phyloP scores from a whole-genome alignment of 2,888 invertebrate genomes.

The Penaeus monodon region DNA sequence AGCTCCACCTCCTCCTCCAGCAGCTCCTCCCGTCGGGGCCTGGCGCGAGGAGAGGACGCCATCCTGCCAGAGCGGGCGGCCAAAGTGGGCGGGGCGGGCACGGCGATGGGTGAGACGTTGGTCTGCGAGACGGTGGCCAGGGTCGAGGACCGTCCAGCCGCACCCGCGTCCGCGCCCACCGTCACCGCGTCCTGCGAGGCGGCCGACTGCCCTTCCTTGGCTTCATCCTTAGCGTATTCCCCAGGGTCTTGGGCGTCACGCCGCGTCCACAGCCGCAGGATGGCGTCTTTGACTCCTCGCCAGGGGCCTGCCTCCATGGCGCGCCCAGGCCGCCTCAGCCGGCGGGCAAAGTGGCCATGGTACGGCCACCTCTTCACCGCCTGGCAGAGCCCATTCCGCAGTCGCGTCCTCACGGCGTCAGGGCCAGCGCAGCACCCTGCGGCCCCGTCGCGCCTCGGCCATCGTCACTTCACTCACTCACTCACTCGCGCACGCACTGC shows the following conservation, averaged over 20 bases:
- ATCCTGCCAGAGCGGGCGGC: slow-evolving; percentile 5
- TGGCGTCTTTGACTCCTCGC: slow-evolving; percentile 46
- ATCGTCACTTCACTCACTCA: slow-evolving; percentile 12
- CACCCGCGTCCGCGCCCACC: slow-evolving; percentile 9
- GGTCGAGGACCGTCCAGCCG: neutral
- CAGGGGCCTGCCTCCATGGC: slow-evolving; percentile 50
- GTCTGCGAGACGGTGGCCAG: slow-evolving; percentile 20
- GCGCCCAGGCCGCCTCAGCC: slow-evolving; percentile 32
- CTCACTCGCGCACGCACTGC: neutral
- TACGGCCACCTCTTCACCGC: slow-evolving; percentile 31
- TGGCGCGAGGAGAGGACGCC: neutral
- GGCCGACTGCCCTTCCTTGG: slow-evolving; percentile 10
- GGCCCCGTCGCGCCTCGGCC: slow-evolving; percentile 7
- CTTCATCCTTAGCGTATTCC: neutral
- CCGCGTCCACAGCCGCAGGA: slow-evolving; percentile 49
- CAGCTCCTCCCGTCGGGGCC: slow-evolving; percentile 6
- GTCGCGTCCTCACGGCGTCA: slow-evolving; percentile 22
- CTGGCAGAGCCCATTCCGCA: slow-evolving; percentile 2
- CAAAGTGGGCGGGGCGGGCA: slow-evolving; percentile 35
- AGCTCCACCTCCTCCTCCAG: neutral
- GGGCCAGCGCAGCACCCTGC: neutral
- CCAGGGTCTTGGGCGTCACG: slow-evolving; percentile 27
- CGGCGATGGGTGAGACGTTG: slow-evolving; percentile 13
- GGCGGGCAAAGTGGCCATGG: slow-evolving; percentile 34
- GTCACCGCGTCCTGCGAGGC: slow-evolving; percentile 21